Conservation (phyloP, 2,113 vertebrate species). For the Cephalopterus ornatus region DNA sequence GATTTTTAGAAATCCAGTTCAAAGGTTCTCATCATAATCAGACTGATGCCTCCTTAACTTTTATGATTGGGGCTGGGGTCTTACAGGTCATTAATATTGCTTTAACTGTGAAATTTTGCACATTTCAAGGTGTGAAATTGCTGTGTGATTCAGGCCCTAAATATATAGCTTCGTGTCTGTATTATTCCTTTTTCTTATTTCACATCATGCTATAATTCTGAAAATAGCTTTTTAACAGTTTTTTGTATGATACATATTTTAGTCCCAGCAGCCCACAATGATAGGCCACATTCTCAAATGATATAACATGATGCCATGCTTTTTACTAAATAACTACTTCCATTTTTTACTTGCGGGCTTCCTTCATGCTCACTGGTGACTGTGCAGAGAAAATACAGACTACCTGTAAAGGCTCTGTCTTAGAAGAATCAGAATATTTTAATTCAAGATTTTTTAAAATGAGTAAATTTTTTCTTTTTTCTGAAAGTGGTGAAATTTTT, state of each 20-base stretch:
- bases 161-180: background rate
- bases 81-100: background rate
- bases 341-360: slow-evolving; percentile 63
- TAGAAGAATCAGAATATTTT: background rate
- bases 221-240: slow-evolving; percentile 68
- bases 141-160: background rate
- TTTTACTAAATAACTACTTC: slow-evolving; percentile 69
- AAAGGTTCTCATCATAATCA: background rate
- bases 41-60: background rate
- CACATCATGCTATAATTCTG: slow-evolving; percentile 13
- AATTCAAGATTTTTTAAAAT: background rate
- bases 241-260: slow-evolving; percentile 68
- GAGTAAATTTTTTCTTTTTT: background rate
- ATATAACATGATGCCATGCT: slow-evolving; percentile 73
- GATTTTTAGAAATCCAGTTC: background rate
- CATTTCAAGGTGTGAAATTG: background rate
- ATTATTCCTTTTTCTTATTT: slow-evolving; percentile 19
- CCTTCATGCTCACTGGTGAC: slow-evolving; percentile 32
- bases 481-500: background rate
- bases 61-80: background rate
- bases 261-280: slow-evolving; percentile 57
- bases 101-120: background rate
- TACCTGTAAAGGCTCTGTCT: slow-evolving; percentile 39
- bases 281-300: slow-evolving; percentile 71
- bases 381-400: slow-evolving; percentile 42